Evolutionary conservation across 2,113 vertebrate genomes (phyloP), one percentile per base, ranked within the genome.

Genomic region (Bungarus multicinctus): DNA sequence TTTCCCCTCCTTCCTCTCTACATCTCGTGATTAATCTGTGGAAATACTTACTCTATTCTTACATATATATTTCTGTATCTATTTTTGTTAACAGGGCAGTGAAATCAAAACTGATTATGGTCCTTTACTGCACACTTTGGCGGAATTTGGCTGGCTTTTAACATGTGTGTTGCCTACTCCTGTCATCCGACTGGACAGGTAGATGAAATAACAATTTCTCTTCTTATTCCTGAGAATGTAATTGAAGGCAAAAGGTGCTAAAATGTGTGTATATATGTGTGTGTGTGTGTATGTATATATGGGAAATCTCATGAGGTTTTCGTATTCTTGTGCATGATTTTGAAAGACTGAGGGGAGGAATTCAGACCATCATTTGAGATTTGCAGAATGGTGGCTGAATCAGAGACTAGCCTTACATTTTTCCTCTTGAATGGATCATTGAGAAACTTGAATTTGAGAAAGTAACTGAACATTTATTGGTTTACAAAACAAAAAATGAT

Each of bases 61-160:
- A 95, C 94, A 91, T 43, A 91, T 95, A 58, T 95, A 94, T 87
- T 64, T 94, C 95, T 96, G 10, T 93, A 27, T 81, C 34, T 81
- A 43, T 95, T 96, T 97, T 91, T 95, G 95, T 96, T 94, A 94
- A 25, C 97, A 99, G 99, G 98, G 98, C 22, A 98, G 98, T 93
- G 98, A 98, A 74, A 98, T 99, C 95, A 99, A 99, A 97, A 98
- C 99, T 0, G 99, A 99, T 97, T 99, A 99, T 5, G 99, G 99
- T 64, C 99, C 99, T 4, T 97, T 99, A 89, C 97, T 99, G 89
- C 99, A 99, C 97, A 99, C 99, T 0, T 97, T 99, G 97, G 99
- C 99, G 7, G 99, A 99, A 96, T 99, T 99, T 87, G 99, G 99
- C 87, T 99, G 99, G 99, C 98, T 99, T 92, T 98, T 99, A 95